Base-by-base conservation (phyloP, 2,888 invertebrate species). In the Plebejus melissa region DNA sequence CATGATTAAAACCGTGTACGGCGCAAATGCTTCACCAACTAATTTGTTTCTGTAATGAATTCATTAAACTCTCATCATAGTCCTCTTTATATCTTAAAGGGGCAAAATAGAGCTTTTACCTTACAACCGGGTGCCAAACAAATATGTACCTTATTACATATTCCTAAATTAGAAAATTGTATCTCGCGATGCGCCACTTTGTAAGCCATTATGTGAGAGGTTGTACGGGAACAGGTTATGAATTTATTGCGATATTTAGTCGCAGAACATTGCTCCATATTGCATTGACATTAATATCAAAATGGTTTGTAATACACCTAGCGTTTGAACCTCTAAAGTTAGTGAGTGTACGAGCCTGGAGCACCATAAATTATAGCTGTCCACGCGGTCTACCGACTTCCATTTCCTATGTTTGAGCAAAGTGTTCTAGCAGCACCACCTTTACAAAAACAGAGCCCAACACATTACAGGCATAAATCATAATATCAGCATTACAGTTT, bases 351-450 rank as follows among this genome's bases (percentile, higher is more conserved):
- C 75, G 75, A 75, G 75, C 75, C 58, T 58, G 75, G 74, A 74
- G 77, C 58, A 70, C 77, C 77, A 80, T 80, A 80, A 80, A 80
- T 80, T 80, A 79, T 77, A 78, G 76, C 80, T 78, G 80, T 80
- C 80, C 80, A 77, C 79, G 80, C 80, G 80, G 79, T 80, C 78
- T 80, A 80, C 80, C 79, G 77, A 79, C 79, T 79, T 80, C 78
- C 79, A 80, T 80, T 80, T 80, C 79, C 80, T 79, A 79, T 74
- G 77, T 79, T 79, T 77, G 78, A 79, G 79, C 79, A 79, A 80
- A 80, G 79, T 80, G 78, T 79, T 80, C 79, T 74, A 77, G 75
- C 80, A 78, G 79, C 78, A 80, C 79, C 78, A 77, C 75, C 77
- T 80, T 78, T 75, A 77, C 77, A 79, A 79, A 79, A 79, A 79